These are phyloP conservation scores for Gymnarchus niloticus DNA, from an alignment of 2,113 vertebrate genomes.

Conservation along the genomic window DNA sequence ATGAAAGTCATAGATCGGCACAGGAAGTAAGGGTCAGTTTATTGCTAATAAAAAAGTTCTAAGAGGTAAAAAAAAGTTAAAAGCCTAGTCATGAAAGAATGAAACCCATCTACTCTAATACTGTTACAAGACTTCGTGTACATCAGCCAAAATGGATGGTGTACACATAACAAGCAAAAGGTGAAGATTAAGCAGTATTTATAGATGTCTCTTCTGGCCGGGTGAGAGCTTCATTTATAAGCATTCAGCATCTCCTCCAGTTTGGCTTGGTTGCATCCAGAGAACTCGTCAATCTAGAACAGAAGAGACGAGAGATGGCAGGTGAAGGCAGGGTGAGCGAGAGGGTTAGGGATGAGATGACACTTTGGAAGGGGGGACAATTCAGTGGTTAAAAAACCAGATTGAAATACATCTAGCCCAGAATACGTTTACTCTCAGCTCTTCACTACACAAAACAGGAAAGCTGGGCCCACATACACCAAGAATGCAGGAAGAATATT, in stretches of 20 bases:
- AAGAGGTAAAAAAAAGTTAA: not conserved
- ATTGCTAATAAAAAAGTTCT: conserved; percentile 29
- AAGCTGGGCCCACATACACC: not conserved
- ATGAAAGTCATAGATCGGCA: not conserved
- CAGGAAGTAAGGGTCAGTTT: not conserved
- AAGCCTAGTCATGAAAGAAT: not conserved
- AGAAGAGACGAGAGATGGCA: not conserved
- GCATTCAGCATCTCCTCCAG: not conserved
- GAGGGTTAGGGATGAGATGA: not conserved
- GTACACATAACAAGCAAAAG: not conserved
- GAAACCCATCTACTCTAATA: not conserved
- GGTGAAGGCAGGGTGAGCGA: not conserved
- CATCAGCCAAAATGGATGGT: not conserved
- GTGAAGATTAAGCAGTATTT: not conserved
- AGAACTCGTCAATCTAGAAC: conserved; percentile 17
- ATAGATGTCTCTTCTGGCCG: not conserved
- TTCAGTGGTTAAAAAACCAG: too few relatives aligned
- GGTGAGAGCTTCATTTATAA: conserved; percentile 8
- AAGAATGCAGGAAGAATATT: not conserved
- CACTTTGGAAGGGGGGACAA: not conserved
- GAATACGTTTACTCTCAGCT: too few relatives aligned
- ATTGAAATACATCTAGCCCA: too few relatives aligned
- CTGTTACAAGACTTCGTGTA: not conserved
- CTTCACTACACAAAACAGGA: too few relatives aligned
- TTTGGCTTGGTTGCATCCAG: not conserved